Percentiles rank a stretch among this genome's conserved stretches.
phyloP scores from a whole-genome alignment of 2,888 invertebrate genomes.

The Caenorhabditis drosophilae region DNA sequence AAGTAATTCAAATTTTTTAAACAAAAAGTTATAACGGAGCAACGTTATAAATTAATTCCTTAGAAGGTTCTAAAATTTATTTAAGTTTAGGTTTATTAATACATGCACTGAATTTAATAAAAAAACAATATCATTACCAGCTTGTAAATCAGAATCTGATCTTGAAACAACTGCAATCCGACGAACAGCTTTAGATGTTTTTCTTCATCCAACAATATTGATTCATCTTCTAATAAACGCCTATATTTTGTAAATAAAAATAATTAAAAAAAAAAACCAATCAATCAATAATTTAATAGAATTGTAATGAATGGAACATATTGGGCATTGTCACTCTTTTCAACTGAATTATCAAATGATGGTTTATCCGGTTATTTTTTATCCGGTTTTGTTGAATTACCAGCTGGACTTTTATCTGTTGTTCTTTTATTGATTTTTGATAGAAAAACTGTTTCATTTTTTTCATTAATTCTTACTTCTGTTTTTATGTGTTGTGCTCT shows the following conservation, averaged over 20 bases:
- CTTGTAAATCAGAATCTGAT: constrained; percentile 18
- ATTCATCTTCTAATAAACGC: constrained; percentile 57
- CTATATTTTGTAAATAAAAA: constrained; percentile 51
- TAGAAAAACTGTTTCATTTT: constrained; percentile 41
- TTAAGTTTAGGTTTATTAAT: constrained; percentile 46
- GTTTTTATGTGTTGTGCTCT: constrained; percentile 32
- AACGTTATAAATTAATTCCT: too few relatives aligned
- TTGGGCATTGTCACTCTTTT: constrained; percentile 66
- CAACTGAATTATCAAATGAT: constrained; percentile 63
- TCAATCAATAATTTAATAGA: constrained; percentile 31
- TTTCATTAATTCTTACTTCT: constrained; percentile 24
- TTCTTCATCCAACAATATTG: constrained; percentile 38
- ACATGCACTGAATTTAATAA: constrained; percentile 49
- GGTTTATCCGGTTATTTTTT: constrained; percentile 66
- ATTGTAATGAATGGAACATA: constrained; percentile 65
- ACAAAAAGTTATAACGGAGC: not conserved
- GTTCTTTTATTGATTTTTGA: constrained; percentile 34
- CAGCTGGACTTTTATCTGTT: constrained; percentile 57
- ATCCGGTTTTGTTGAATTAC: constrained; percentile 64
- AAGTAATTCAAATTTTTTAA: constrained; percentile 34
- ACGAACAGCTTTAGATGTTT: constrained; percentile 45
- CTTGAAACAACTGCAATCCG: constrained; percentile 4
- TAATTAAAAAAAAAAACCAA: not conserved
- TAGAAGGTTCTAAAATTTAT: not conserved
- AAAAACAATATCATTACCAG: constrained; percentile 23